These are phyloP conservation scores for Cynoglossus semilaevis DNA, from an alignment of 2,113 vertebrate species.

Conservation along the genomic window DNA sequence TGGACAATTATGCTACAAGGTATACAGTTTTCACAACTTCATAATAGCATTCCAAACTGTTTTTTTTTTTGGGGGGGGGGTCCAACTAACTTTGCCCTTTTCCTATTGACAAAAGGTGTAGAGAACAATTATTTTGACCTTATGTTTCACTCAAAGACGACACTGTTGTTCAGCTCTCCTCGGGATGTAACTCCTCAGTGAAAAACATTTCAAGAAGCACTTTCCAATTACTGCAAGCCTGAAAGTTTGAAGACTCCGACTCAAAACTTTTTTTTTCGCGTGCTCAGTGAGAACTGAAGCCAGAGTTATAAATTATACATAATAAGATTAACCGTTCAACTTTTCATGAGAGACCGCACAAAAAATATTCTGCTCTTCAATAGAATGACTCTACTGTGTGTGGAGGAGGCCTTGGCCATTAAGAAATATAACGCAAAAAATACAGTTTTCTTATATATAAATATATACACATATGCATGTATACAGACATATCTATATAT, in stretches of 20 bases:
- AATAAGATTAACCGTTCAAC: slow-evolving; percentile 17
- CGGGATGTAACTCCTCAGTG: slow-evolving; percentile 7
- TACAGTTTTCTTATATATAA: too few species aligned
- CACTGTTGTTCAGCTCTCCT: slow-evolving; percentile 27
- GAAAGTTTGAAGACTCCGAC: slow-evolving; percentile 32
- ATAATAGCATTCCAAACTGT: too few species aligned
- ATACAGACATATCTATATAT: too few species aligned
- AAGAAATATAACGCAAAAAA: background rate
- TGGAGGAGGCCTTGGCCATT: too few species aligned
- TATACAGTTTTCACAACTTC: too few species aligned
- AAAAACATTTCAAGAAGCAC: slow-evolving; percentile 39
- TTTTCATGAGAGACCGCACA: slow-evolving; percentile 13
- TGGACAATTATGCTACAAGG: too few species aligned
- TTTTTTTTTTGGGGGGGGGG: too few species aligned
- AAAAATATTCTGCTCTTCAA: slow-evolving; percentile 22
- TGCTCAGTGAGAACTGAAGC: slow-evolving; percentile 37
- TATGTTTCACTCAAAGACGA: slow-evolving; percentile 16
- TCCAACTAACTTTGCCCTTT: too few species aligned
- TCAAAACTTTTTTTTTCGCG: slow-evolving; percentile 37
- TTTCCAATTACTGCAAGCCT: slow-evolving; percentile 43
- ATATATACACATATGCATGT: too few species aligned
- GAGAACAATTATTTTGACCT: slow-evolving; percentile 62
- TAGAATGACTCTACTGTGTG: background rate
- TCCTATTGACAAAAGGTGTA: slow-evolving; percentile 32
- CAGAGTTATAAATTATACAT: slow-evolving; percentile 54